Conservation (phyloP, 2,113 vertebrate genomes). For the Centropus bengalensis region DNA sequence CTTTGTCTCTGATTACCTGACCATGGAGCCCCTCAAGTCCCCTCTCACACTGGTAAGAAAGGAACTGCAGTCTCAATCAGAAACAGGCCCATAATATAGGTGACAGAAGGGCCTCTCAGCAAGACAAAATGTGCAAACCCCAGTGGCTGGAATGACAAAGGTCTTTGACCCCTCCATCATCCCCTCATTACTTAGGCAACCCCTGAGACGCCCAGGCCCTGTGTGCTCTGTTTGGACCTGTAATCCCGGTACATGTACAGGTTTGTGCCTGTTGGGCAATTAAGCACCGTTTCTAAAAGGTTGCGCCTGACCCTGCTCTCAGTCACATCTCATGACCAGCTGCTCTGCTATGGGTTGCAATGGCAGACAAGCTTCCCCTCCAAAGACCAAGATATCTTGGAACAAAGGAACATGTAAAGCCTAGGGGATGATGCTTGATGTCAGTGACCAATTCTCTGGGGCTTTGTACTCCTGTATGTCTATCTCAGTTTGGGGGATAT, state of each 20-base stretch:
- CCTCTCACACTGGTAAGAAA: slow-evolving; percentile 78
- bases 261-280: neutral
- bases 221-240: neutral
- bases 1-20: slow-evolving; percentile 86
- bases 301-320: neutral
- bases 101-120: neutral
- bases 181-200: neutral
- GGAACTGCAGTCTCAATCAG: neutral
- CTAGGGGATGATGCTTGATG: neutral
- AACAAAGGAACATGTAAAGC: neutral
- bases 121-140: neutral
- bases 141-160: neutral
- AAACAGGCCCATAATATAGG: neutral
- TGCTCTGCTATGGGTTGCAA: neutral
- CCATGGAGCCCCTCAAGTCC: slow-evolving; percentile 80
- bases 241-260: neutral
- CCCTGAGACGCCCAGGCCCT: neutral
- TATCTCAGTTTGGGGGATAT: neutral
- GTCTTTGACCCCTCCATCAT: neutral
- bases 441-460: neutral
- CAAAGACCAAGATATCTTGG: neutral
- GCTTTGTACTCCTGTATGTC: neutral
- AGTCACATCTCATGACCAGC: neutral
- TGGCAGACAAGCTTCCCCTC: neutral
- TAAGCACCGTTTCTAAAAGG: neutral